Evolutionary conservation across 2,888 invertebrate genomes (phyloP), one percentile per base, ranked within the genome.

Genomic region (Pachycephus smyrnensis): DNA sequence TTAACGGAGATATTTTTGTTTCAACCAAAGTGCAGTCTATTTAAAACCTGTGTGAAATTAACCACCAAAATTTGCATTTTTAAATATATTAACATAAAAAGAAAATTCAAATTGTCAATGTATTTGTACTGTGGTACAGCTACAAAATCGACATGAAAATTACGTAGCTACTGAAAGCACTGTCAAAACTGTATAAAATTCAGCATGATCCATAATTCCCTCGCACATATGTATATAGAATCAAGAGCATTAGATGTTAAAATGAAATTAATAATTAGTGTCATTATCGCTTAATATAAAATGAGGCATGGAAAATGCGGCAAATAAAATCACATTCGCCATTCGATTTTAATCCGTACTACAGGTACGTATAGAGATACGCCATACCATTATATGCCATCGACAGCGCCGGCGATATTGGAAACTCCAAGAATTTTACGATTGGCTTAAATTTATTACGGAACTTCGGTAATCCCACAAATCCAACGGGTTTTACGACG

Each of bases 391-490:
- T 15, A 35, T 23, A 68, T 9, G 68, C 33, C 68, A 68, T n/a
- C 12, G 9, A 4, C 35, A n/a, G 4, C 6, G 23, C 12, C 23
- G 12, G n/a, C 75, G 69, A 23, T 75, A 68, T 68, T 68, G 75
- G 35, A 71, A 76, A 32, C 71, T 76, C 68, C 30, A 4, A 30
- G 35, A 35, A 73, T 32, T 76, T 73, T 40, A 76, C 76, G 73
- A 76, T 76, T 55, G 69, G 73, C 73, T 73, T 76, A 37, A 73
- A 73, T 73, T 73, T 73, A 55, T 76, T 73, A 76, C 69, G 12
- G 36, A 37, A 33, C 12, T 69, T 30, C 30, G 6, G 32, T 69
- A n/a, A 69, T 32, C 32, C 69, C 69, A 1, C 30, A 69, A 76
- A 73, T 35, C 68, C 37, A 73, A 73, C 33, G 69, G 55, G 55